A percentile compares a stretch with the other conserved stretches of the same genome.
Conservation (phyloP, 2,888 invertebrate species). For the Diadegma fenestrale region DNA sequence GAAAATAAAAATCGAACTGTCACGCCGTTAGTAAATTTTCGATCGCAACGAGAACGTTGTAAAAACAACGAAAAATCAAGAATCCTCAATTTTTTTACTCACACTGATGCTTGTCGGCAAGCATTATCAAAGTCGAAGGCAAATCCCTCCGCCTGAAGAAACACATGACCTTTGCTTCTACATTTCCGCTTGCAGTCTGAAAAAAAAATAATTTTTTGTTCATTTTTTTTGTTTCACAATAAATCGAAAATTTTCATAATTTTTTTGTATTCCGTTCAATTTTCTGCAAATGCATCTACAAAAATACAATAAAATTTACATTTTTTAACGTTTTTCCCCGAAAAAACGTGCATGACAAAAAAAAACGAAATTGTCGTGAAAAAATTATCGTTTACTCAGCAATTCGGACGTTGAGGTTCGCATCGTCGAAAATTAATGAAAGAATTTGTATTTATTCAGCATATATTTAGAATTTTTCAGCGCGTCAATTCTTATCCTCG, state of each 20-base stretch:
- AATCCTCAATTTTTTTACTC: constrained; percentile 85
- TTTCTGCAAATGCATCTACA: not conserved
- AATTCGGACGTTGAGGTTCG: too few species aligned
- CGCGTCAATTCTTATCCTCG: too few species aligned
- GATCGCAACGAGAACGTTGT: not conserved
- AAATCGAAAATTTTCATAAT: not conserved
- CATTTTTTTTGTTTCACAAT: not conserved
- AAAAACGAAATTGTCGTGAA: too few species aligned
- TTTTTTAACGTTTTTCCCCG: not conserved
- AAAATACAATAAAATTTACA: not conserved
- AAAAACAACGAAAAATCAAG: not conserved
- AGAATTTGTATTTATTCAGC: too few species aligned
- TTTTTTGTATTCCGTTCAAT: not conserved
- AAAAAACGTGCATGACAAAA: not conserved
- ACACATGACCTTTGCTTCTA: constrained; percentile 99
- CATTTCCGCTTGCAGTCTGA: constrained; percentile 97
- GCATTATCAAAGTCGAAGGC: constrained; percentile 96
- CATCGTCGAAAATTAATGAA: too few species aligned
- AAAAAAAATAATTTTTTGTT: constrained; percentile 76
- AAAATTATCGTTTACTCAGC: too few species aligned
- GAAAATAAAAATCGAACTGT: not conserved
- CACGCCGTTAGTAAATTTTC: not conserved
- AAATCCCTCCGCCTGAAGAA: constrained; percentile 99
- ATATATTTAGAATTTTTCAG: too few species aligned
- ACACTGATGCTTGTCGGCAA: constrained; percentile 99